Conservation (phyloP, 1,140 invertebrate genomes). For the Brachionus rubens region DNA sequence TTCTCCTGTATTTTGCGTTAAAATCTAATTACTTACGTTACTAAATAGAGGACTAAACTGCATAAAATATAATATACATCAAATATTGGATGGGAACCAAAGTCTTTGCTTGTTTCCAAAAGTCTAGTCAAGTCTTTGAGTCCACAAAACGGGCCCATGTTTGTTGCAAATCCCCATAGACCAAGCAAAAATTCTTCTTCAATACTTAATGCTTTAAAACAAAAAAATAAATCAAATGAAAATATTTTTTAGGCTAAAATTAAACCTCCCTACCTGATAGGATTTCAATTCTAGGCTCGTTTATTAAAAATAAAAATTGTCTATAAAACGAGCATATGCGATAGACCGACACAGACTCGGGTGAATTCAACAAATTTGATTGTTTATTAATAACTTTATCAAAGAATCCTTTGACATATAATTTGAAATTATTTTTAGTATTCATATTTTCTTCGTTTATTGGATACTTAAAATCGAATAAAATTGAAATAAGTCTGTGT, state of each 20-base stretch:
- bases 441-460: slow-evolving; percentile 11
- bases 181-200: slow-evolving; percentile 28
- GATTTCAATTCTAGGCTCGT: slow-evolving; percentile 32
- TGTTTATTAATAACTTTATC: slow-evolving; percentile 38
- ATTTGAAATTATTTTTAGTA: slow-evolving; percentile 23
- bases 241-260: neutral
- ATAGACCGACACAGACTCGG: slow-evolving; percentile 19
- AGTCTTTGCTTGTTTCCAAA: neutral
- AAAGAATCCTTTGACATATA: slow-evolving; percentile 30
- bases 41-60: slow-evolving; percentile 26
- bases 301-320: slow-evolving; percentile 38
- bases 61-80: slow-evolving; percentile 22
- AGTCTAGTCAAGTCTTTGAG: slow-evolving; percentile 24
- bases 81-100: slow-evolving; percentile 22
- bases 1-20: neutral
- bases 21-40: slow-evolving; percentile 1
- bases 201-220: neutral
- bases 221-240: neutral
- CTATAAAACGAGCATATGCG: slow-evolving; percentile 36
- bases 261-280: slow-evolving; percentile 36
- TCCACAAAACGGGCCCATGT: slow-evolving; percentile 16
- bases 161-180: slow-evolving; percentile 25
- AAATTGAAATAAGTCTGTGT: neutral
- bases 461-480: slow-evolving; percentile 13
- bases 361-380: slow-evolving; percentile 25